phyloP scores from a whole-genome alignment of 2,797 vertebrate genomes.

The Sciaenops ocellatus region DNA sequence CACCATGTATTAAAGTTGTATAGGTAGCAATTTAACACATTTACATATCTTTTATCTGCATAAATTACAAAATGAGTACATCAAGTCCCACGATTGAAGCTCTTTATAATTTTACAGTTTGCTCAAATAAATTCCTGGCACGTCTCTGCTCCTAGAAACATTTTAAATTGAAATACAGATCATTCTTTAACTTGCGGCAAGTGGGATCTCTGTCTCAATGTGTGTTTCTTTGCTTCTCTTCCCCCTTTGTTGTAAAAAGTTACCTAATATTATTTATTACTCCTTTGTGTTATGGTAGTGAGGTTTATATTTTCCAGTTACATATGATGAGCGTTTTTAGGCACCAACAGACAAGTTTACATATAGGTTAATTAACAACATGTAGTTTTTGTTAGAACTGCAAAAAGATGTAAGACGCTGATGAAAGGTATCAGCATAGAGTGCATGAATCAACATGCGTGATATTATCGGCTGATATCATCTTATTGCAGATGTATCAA shows the following conservation, averaged over 20 bases:
- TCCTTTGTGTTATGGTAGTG: background rate
- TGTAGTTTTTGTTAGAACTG: background rate
- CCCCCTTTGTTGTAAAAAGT: constrained; percentile 9
- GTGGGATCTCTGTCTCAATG: background rate
- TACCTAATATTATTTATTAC: background rate
- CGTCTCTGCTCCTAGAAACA: background rate
- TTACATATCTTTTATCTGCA: background rate
- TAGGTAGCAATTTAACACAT: background rate
- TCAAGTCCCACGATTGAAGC: background rate
- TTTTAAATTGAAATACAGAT: constrained; percentile 4
- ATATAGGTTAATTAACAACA: too few relatives aligned
- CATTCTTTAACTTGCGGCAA: background rate
- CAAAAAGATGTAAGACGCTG: background rate
- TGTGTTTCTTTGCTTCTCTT: background rate
- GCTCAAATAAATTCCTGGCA: background rate
- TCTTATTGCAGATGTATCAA: background rate
- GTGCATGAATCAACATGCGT: background rate
- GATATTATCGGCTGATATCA: background rate
- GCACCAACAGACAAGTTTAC: background rate
- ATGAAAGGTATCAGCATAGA: background rate
- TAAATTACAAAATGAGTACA: background rate
- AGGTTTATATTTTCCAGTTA: background rate
- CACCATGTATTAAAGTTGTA: background rate
- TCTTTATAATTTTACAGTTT: background rate
- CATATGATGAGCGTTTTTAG: too few relatives aligned